Conservation (phyloP, 2,888 invertebrate genomes). For the Aspidiotus rigidus region DNA sequence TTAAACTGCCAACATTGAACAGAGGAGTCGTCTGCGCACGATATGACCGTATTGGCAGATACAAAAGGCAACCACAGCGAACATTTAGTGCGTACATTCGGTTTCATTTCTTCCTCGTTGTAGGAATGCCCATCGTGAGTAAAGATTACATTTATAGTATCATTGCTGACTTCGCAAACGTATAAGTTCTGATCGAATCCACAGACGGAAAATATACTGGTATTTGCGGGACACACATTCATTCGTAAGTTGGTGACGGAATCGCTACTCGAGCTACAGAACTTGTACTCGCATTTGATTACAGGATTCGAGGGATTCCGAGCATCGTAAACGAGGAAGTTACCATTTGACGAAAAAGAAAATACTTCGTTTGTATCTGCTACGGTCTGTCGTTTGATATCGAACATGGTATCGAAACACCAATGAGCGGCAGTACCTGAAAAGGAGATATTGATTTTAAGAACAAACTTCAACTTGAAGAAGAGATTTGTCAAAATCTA, state of each 20-base stretch:
- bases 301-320: slow-evolving; percentile 19
- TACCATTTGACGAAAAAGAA: slow-evolving; percentile 13
- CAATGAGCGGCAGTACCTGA: slow-evolving; percentile 13
- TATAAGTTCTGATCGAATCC: slow-evolving; percentile 36
- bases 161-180: slow-evolving; percentile 25
- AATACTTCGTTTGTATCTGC: slow-evolving; percentile 9
- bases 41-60: slow-evolving; percentile 33
- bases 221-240: slow-evolving; percentile 27
- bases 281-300: neutral
- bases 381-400: slow-evolving; percentile 8
- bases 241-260: slow-evolving; percentile 7
- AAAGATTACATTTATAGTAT: slow-evolving; percentile 21
- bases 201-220: slow-evolving; percentile 20
- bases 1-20: slow-evolving; percentile 35
- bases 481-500: neutral
- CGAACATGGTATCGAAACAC: slow-evolving; percentile 20
- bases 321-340: slow-evolving; percentile 16
- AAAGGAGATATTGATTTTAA: neutral
- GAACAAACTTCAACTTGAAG: neutral
- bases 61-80: slow-evolving; percentile 35
- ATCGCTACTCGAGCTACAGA: neutral
- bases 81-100: slow-evolving; percentile 22
- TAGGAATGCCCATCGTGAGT: slow-evolving; percentile 36
- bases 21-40: slow-evolving; percentile 34
- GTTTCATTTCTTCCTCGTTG: slow-evolving; percentile 24